Conservation (phyloP, 2,113 vertebrate genomes). For the Alosa alosa region DNA sequence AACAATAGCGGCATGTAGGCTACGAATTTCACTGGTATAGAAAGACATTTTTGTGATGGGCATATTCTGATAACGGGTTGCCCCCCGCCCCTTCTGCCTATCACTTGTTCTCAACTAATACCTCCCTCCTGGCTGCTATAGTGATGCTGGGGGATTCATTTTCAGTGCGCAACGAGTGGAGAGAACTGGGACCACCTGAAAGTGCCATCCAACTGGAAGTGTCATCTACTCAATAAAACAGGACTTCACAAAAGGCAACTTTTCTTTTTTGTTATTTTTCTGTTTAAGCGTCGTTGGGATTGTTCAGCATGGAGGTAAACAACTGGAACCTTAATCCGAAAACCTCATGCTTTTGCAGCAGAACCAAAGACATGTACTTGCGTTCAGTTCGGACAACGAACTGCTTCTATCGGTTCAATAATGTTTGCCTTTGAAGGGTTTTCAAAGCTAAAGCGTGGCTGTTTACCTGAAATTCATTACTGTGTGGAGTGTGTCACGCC, state of each 20-base stretch:
- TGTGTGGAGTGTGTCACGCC: conserved; percentile 10
- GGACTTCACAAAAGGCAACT: neutral
- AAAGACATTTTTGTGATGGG: neutral
- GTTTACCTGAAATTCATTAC: neutral
- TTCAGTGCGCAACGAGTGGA: conserved; percentile 15
- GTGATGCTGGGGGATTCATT: neutral
- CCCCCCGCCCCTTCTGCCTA: neutral
- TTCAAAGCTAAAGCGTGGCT: neutral
- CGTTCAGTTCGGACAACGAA: neutral
- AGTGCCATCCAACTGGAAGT: neutral
- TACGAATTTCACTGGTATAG: too few relatives aligned
- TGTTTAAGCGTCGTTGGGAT: neutral
- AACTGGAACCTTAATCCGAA: neutral
- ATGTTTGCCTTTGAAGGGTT: neutral
- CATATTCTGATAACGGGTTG: neutral
- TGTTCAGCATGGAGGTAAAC: neutral
- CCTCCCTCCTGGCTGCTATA: neutral
- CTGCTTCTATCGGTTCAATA: neutral
- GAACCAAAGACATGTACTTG: neutral
- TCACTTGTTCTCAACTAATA: neutral
- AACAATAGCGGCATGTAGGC: too few relatives aligned
- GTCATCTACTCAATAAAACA: neutral
- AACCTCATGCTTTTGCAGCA: neutral
- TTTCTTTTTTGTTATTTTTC: neutral
- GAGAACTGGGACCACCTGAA: neutral